Conservation (phyloP, 2,113 vertebrate species). For the Ptilonorhynchus violaceus region DNA sequence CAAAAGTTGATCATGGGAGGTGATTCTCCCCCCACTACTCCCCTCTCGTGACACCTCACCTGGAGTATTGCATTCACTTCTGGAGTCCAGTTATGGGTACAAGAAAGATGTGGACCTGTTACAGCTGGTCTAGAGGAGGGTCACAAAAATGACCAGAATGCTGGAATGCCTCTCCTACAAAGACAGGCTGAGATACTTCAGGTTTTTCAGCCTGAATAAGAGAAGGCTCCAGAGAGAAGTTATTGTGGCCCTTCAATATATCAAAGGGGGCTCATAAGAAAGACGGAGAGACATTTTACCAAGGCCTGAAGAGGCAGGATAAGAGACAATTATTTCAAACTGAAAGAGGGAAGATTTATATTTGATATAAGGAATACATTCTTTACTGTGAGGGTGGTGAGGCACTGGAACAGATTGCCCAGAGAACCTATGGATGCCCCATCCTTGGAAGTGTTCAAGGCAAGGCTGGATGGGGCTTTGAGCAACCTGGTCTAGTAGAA, state of each 20-base stretch:
- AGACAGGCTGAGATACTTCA: background rate
- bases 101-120: no score
- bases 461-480: background rate
- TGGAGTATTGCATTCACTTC: background rate
- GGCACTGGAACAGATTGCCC: background rate
- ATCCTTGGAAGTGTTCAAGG: background rate
- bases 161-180: background rate
- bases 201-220: background rate
- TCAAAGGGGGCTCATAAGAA: accelerated
- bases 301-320: background rate
- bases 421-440: background rate
- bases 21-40: accelerated
- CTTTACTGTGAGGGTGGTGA: background rate
- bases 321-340: background rate
- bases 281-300: background rate
- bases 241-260: background rate
- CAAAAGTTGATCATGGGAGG: background rate
- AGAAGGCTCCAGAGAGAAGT: background rate
- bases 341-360: background rate
- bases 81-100: background rate
- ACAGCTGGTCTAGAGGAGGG: no score
- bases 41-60: accelerated
- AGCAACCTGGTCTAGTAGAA: background rate
- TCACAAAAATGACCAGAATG: accelerated
- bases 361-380: no score